These are phyloP conservation scores for Seira ritae DNA, from an alignment of 2,888 invertebrate species.

Conservation along the genomic window DNA sequence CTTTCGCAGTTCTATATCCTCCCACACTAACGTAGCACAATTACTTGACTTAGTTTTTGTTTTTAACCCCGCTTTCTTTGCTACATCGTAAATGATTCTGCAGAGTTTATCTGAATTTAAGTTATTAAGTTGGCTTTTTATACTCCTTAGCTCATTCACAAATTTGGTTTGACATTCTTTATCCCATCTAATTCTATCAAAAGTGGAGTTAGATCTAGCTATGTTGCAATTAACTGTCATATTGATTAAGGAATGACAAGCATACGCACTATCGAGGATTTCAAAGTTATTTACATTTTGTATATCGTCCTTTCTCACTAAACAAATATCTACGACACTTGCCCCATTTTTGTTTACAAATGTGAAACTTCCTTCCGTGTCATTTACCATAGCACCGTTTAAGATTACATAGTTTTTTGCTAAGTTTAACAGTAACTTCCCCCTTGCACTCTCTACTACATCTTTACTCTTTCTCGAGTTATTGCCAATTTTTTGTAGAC, in stretches of 20 bases:
- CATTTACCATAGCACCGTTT: background rate
- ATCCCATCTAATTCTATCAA: background rate
- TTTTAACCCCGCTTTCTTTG: no score
- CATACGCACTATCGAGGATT: background rate
- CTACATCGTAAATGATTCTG: background rate
- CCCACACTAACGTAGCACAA: no score
- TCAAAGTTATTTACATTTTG: background rate
- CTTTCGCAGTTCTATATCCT: no score
- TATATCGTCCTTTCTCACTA: background rate
- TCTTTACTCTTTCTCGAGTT: background rate
- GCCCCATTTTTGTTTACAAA: slow-evolving; percentile 12
- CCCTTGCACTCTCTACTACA: background rate
- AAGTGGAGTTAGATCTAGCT: no score
- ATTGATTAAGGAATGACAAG: slow-evolving; percentile 12
- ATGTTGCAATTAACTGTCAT: no score
- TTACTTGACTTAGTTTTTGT: no score
- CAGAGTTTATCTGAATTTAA: no score
- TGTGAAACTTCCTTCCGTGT: slow-evolving; percentile 3
- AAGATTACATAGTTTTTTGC: background rate
- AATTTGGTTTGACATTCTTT: background rate
- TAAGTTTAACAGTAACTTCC: background rate
- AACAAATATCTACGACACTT: slow-evolving; percentile 23
- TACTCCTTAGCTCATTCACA: background rate
- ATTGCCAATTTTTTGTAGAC: no score
- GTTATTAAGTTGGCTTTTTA: background rate